Conservation (phyloP, 2,888 invertebrate species). For the Aphidoletes aphidimyza region DNA sequence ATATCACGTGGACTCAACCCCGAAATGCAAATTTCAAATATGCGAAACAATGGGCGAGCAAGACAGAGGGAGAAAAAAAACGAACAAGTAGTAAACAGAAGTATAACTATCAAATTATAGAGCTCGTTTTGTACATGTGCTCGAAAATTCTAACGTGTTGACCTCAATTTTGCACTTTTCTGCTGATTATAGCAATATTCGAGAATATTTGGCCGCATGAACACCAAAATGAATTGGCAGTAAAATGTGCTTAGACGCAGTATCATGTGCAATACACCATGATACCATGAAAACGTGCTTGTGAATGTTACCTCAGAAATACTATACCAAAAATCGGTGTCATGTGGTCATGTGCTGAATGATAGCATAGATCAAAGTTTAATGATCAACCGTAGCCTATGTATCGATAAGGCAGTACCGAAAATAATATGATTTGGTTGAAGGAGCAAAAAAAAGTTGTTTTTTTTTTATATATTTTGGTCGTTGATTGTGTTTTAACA, state of each 20-base stretch:
- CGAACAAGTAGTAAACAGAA: neutral
- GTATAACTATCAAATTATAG: conserved; percentile 12
- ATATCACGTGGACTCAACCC: conserved; percentile 17
- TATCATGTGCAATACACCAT: too few species aligned
- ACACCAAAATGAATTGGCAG: neutral
- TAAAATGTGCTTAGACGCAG: too few species aligned
- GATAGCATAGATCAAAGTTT: neutral
- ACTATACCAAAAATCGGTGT: neutral
- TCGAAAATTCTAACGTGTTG: conserved; percentile 21
- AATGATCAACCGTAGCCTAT: neutral
- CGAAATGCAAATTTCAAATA: conserved; percentile 1
- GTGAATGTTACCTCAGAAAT: too few species aligned
- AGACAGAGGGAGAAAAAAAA: neutral
- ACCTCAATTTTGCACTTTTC: conserved; percentile 22
- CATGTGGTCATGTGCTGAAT: neutral
- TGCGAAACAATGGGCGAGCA: neutral
- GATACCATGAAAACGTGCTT: too few species aligned
- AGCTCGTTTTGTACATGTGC: conserved; percentile 37
- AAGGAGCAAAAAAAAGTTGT: too few species aligned
- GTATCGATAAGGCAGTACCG: too few species aligned
- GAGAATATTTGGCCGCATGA: neutral
- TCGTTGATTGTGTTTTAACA: too few species aligned
- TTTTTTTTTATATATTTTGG: too few species aligned
- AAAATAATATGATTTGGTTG: too few species aligned
- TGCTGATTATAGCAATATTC: neutral